These are phyloP conservation scores for Tinea trinotella DNA, from an alignment of 2,888 invertebrate species.

Conservation along the genomic window DNA sequence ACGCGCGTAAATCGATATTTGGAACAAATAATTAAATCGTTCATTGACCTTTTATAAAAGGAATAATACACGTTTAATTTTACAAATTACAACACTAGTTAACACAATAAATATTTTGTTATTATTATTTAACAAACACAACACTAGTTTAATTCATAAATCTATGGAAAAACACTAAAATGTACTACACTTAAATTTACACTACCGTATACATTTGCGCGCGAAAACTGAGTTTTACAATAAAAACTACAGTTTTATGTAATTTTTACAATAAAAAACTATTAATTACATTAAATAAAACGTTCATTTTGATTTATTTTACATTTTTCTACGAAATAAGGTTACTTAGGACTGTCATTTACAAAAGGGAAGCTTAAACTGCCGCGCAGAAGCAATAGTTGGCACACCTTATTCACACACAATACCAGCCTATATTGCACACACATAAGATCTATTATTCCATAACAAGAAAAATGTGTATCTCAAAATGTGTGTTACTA, in stretches of 20 bases:
- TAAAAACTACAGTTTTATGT: neutral
- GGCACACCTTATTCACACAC: neutral
- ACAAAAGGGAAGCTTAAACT: slow-evolving; percentile 8
- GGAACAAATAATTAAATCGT: slow-evolving; percentile 21
- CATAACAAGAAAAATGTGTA: neutral
- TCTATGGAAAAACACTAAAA: neutral
- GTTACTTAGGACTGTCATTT: slow-evolving; percentile 11
- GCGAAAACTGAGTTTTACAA: neutral
- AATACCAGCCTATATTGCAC: neutral
- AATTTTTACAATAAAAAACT: neutral
- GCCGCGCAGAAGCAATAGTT: slow-evolving; percentile 54
- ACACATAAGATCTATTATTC: neutral
- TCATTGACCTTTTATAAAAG: slow-evolving; percentile 48
- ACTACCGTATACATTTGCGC: too few species aligned
- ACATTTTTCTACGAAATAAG: slow-evolving; percentile 30
- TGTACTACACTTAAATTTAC: neutral
- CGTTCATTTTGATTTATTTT: slow-evolving; percentile 23
- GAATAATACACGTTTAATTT: too few species aligned
- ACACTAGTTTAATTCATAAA: slow-evolving; percentile 3
- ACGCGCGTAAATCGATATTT: slow-evolving; percentile 18
- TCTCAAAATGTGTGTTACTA: neutral
- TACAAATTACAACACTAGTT: too few species aligned
- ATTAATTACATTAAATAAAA: neutral
- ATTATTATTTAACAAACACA: slow-evolving; percentile 11
- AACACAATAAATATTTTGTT: neutral